Base-by-base conservation (phyloP, 2,888 invertebrate species). In the Oeneis ivallda region DNA sequence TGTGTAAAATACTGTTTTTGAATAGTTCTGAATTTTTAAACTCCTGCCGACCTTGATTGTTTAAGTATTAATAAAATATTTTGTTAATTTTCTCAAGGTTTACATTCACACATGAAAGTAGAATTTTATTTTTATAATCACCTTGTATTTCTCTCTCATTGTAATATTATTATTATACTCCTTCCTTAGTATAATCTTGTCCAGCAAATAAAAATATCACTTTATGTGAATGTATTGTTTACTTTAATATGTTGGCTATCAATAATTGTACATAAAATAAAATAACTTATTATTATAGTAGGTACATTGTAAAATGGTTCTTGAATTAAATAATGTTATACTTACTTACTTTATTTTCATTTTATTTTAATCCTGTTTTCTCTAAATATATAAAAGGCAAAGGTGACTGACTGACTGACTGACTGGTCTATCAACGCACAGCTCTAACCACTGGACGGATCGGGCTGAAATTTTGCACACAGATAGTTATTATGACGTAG, bases 271-370 rank as follows among this genome's bases (percentile, higher is more conserved):
- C 75, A 84, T 83, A 85, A 79, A 76, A 74, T 75, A 76, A 76
- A n/a, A 58, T 72, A 63, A 66, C 61, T 71, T 68, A 70, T 76
- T 75, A 73, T 74, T 76, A 75, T 72, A 78, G 80, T 83, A 82
- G 81, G 76, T 76, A 81, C 80, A 82, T 79, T 86, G 80, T 84
- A 83, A 80, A 85, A 84, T 82, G 84, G 84, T 85, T 87, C 82
- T 85, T 83, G 85, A 88, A 77, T 85, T 86, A 87, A 87, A 76
- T 81, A 83, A 85, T 82, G 83, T 84, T 85, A 77, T 60, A 56
- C 49, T 63, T 59, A 56, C 70, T 65, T 64, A 65, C 37, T 60
- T 56, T n/a, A n/a, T n/a, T 62, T 52, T n/a, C 62, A 58, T 17
- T 39, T 58, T 13, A 8, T 15, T 49, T 26, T 62, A 11, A 9